Evolutionary conservation across 1,140 invertebrate species (phyloP).

Genomic region (Pogonus chalceus): DNA sequence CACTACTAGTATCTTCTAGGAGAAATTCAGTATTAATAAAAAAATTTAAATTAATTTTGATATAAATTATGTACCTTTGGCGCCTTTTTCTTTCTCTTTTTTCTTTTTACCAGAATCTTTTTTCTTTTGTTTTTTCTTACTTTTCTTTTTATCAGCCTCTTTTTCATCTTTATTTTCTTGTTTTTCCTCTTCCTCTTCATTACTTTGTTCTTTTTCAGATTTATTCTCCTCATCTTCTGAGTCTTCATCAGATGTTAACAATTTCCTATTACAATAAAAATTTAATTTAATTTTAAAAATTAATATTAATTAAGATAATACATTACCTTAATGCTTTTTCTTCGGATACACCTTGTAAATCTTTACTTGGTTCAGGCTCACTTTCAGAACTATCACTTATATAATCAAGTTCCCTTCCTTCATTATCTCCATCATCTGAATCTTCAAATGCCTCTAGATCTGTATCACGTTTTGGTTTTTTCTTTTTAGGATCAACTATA

Average conservation of each 20-base stretch:
- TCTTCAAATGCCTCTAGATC: constrained; percentile 88
- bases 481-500: constrained; percentile 41
- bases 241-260: constrained; percentile 83
- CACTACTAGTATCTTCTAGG: constrained; percentile 51
- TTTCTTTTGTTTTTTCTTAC: constrained; percentile 50
- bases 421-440: constrained; percentile 93
- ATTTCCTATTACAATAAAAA: constrained; percentile 46
- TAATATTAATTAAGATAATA: neutral
- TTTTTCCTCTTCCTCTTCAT: constrained; percentile 41
- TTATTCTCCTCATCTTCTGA: constrained; percentile 70
- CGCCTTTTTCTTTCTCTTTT: constrained; percentile 27
- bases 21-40: constrained; percentile 5
- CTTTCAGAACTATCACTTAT: constrained; percentile 77
- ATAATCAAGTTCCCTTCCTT: constrained; percentile 82
- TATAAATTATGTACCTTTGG: constrained; percentile 14
- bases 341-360: constrained; percentile 56
- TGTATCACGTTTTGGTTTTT: constrained; percentile 64
- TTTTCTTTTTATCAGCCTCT: constrained; percentile 42
- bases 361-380: constrained; percentile 49
- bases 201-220: constrained; percentile 47
- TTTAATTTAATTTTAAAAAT: too few species aligned
- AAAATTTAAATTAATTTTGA: constrained; percentile 16
- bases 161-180: constrained; percentile 52
- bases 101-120: constrained; percentile 55
- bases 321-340: constrained; percentile 66